phyloP scores from a whole-genome alignment of 1,140 invertebrate species.

The Cydia strobilella region DNA sequence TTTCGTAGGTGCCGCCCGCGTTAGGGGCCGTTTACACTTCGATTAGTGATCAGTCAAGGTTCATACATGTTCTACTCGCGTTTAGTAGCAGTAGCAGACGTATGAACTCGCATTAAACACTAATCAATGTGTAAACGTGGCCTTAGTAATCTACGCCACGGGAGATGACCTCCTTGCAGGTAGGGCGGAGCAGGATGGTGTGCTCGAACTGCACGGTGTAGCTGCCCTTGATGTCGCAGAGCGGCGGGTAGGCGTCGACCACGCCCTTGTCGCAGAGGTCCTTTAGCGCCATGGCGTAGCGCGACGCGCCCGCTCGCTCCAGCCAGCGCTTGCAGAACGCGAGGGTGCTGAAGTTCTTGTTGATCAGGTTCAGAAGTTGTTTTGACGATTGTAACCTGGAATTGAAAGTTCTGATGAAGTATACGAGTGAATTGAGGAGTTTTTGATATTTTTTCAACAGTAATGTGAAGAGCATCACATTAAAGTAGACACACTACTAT shows the following conservation, averaged over 20 bases:
- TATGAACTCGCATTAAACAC: no score
- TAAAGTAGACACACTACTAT: no score
- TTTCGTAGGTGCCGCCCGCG: no score
- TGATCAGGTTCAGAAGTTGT: slow-evolving; percentile 95
- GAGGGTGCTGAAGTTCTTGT: slow-evolving; percentile 98
- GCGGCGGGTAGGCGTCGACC: slow-evolving; percentile 98
- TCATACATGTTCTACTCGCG: no score
- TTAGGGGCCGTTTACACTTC: no score
- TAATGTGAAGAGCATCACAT: no score
- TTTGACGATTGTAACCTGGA: slow-evolving; percentile 94
- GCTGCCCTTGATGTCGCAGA: slow-evolving; percentile 98
- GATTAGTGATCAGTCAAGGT: no score
- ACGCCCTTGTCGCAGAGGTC: slow-evolving; percentile 98
- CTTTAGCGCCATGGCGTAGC: slow-evolving; percentile 99
- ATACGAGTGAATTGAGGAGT: no score
- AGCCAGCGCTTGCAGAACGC: slow-evolving; percentile 99
- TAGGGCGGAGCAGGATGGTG: slow-evolving; percentile 97
- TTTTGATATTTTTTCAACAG: no score
- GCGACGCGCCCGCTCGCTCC: slow-evolving; percentile 97
- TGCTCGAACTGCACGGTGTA: slow-evolving; percentile 99
- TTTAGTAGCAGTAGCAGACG: no score
- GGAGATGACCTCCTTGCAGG: slow-evolving; percentile 99
- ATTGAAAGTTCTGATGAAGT: slow-evolving; percentile 16
- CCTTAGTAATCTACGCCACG: slow-evolving; percentile 96
- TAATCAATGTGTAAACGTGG: neutral